phyloP scores from a whole-genome alignment of 2,113 vertebrate species.

The Turnix velox region DNA sequence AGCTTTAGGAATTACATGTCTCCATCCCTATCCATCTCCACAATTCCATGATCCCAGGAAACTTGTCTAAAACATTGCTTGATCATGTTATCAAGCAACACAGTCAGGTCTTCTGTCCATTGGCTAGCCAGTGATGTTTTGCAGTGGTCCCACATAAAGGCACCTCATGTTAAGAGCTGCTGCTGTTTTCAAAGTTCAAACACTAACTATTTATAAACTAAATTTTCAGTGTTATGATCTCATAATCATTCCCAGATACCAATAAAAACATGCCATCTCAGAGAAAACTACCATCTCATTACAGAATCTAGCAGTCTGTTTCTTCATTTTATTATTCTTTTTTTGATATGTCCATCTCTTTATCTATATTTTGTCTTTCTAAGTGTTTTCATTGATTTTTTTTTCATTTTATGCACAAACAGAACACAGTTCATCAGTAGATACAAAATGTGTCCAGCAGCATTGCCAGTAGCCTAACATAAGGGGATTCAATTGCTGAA shows the following conservation, averaged over 20 bases:
- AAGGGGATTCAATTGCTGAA: slow-evolving; percentile 49
- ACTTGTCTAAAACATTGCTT: background rate
- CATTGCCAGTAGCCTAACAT: slow-evolving; percentile 33
- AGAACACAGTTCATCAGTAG: slow-evolving; percentile 25
- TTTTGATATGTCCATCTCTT: background rate
- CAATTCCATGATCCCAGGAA: background rate
- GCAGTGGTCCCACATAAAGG: background rate
- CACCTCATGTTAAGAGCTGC: background rate
- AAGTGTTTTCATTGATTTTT: slow-evolving; percentile 53
- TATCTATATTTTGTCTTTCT: background rate
- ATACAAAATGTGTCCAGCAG: slow-evolving; percentile 20
- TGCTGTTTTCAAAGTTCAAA: background rate
- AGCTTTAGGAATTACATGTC: background rate
- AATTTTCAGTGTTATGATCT: background rate
- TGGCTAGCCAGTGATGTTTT: background rate
- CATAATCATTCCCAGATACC: background rate
- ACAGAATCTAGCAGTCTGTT: background rate
- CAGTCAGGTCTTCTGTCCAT: background rate
- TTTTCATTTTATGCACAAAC: slow-evolving; percentile 49
- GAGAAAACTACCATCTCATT: background rate
- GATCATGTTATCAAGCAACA: background rate
- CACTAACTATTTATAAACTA: background rate
- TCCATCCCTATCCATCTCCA: background rate
- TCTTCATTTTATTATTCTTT: background rate
- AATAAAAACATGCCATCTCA: background rate